phyloP scores from a whole-genome alignment of 2,797 vertebrate species.

The Threskiornis aethiopicus region DNA sequence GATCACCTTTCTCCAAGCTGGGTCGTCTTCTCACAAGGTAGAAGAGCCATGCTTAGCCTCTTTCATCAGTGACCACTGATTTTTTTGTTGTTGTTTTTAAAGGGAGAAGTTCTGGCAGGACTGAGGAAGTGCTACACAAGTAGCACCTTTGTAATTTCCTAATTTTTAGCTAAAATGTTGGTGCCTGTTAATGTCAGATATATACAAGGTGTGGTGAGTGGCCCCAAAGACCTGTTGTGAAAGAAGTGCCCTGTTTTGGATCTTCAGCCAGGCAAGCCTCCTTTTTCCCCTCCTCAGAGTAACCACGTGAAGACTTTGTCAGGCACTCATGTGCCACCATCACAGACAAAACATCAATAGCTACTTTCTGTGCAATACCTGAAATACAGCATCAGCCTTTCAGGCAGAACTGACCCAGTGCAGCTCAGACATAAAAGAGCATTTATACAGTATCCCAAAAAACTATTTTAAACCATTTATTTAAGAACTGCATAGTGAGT shows the following conservation, averaged over 20 bases:
- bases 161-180: background rate
- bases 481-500: background rate
- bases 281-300: background rate
- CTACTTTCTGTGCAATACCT: background rate
- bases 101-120: background rate
- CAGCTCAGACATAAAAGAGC: background rate
- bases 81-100: background rate
- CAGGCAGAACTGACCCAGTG: background rate
- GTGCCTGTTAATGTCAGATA: background rate
- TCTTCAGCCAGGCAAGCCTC: background rate
- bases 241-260: background rate
- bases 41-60: no score
- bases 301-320: background rate
- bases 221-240: background rate
- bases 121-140: background rate
- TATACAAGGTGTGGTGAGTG: background rate
- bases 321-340: rapidly evolving
- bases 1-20: background rate
- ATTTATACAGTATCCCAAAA: background rate
- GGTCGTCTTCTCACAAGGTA: background rate
- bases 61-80: background rate
- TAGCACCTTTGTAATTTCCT: background rate
- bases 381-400: background rate
- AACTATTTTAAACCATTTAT: background rate
- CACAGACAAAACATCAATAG: background rate